Evolutionary conservation across 2,797 vertebrate genomes (phyloP), one percentile per base, ranked within the genome.

Genomic region (Trachops cirrhosus): DNA sequence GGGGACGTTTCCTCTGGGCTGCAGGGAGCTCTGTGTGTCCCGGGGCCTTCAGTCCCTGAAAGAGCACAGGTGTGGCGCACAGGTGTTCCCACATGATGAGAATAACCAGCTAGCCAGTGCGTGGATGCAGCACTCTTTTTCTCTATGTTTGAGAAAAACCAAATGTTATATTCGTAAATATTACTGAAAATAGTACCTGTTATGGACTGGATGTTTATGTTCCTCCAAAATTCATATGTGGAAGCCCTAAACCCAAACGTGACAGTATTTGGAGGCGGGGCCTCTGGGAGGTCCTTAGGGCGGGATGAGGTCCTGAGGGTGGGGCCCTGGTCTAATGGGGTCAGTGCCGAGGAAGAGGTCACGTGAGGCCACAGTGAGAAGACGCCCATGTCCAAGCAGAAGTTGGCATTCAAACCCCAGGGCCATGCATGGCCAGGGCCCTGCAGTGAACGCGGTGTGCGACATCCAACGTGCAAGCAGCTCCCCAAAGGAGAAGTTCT

Each of bases 151-250:
- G 74, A 94, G 41, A 77, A 87, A 85, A 82, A 44, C 59, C 12
- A 24, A 83, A 64, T 71, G 74, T 84, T 24, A 44, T 50, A 52
- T 59, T 94, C 52, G 15, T 21, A 74, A 79, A 32, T 67, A 70
- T 85, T 77, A 48, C 19, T 89, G 57, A 67, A 92, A 82, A 83
- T n/a, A 73, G 19, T 62, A 18, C n/a, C 29, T 84, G 15, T 75
- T 46, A 26, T 32, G 44, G 21, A 64, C 29, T 24, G n/a, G 86
- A 78, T 88, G 41, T 62, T 54, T 86, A 29, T 73, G 18, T n/a
- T 4, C 10, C 18, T 19, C 34, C 11, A 41, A 62, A 62, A 32
- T 37, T 67, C 29, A 16, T 29, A 57, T 44, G 15, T 41, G 39
- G 64, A 90, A 83, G 29, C 64, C n/a, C 26, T 70, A 79, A 74